These are phyloP conservation scores for Heliconius cydno DNA, from an alignment of 2,888 invertebrate species.

Conservation along the genomic window DNA sequence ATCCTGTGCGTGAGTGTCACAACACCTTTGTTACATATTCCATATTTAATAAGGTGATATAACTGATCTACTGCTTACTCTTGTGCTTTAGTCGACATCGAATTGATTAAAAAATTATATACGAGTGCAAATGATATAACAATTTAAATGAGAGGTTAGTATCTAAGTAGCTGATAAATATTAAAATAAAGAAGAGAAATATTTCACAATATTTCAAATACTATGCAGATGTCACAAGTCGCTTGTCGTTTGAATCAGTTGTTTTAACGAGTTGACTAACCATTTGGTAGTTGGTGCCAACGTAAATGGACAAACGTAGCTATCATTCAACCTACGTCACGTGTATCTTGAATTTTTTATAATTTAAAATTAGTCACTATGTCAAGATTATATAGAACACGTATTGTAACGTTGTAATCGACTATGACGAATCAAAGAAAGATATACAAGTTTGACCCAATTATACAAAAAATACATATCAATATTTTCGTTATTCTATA, in stretches of 20 bases:
- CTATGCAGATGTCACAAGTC: neutral
- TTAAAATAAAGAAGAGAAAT: neutral
- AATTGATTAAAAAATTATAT: neutral
- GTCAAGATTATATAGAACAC: constrained; percentile 1
- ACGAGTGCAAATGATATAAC: neutral
- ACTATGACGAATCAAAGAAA: constrained; percentile 7
- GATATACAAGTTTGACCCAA: neutral
- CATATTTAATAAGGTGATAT: neutral
- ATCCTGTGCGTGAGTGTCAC: constrained; percentile 57
- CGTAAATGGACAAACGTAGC: constrained; percentile 9
- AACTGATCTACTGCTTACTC: neutral
- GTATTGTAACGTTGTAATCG: neutral
- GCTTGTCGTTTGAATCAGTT: neutral
- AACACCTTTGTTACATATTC: constrained; percentile 36
- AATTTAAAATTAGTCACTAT: constrained; percentile 14
- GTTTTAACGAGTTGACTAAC: constrained; percentile 21
- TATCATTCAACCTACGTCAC: constrained; percentile 11
- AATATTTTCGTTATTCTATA: neutral
- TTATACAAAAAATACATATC: neutral
- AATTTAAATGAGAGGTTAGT: neutral
- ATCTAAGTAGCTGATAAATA: neutral
- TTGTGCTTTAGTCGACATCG: neutral
- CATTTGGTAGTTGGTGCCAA: constrained; percentile 11
- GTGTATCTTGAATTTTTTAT: neutral
- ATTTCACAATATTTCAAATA: constrained; percentile 9